Percentiles rank a stretch among this genome's conserved stretches.
phyloP scores from a whole-genome alignment of 2,113 vertebrate species.

The Dasyurus viverrinus region DNA sequence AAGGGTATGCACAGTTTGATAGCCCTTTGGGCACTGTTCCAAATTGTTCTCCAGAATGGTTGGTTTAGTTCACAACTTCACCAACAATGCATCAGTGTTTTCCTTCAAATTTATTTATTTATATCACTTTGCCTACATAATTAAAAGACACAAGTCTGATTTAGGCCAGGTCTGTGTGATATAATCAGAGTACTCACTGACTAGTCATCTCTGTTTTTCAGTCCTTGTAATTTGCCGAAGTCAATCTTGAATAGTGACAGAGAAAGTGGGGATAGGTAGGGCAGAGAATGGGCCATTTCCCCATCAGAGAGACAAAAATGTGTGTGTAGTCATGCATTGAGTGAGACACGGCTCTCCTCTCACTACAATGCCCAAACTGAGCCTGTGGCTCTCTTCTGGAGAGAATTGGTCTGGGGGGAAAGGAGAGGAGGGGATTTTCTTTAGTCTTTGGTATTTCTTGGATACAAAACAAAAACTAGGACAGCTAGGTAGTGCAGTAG shows the following conservation, averaged over 20 bases:
- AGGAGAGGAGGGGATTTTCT: background rate
- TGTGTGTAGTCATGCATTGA: background rate
- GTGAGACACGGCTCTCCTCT: background rate
- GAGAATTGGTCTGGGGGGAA: background rate
- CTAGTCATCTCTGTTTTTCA: background rate
- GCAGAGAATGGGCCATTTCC: background rate
- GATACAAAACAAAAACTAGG: background rate
- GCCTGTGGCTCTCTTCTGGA: background rate
- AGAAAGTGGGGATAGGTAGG: background rate
- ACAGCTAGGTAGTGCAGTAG: no score
- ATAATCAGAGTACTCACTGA: background rate
- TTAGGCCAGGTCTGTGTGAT: background rate
- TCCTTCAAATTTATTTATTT: background rate
- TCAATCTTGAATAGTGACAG: background rate
- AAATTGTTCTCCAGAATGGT: no score
- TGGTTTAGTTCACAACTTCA: no score
- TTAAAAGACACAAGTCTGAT: background rate
- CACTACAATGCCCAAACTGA: background rate
- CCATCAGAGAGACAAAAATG: background rate
- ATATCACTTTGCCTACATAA: background rate
- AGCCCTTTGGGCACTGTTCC: no score
- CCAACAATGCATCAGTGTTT: background rate
- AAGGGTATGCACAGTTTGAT: no score
- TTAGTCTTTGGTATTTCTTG: background rate
- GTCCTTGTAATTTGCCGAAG: slow-evolving; percentile 7